Conservation (phyloP, 1,140 invertebrate species). For the Arctopsyche grandis region DNA sequence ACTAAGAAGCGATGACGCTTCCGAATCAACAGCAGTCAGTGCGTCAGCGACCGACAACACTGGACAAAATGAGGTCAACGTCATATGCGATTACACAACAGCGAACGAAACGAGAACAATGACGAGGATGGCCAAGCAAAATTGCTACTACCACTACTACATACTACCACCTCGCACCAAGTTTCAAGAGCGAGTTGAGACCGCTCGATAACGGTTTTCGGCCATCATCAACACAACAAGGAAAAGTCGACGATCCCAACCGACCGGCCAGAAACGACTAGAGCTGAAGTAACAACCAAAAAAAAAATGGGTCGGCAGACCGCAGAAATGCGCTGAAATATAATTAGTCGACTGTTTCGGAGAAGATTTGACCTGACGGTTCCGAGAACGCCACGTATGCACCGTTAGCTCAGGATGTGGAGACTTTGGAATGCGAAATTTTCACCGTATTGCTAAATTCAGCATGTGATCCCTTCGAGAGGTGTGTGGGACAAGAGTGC, state of each 20-base stretch:
- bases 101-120: background rate
- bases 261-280: background rate
- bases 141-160: background rate
- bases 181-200: background rate
- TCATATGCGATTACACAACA: slow-evolving; percentile 9
- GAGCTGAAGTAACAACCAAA: background rate
- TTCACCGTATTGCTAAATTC: background rate
- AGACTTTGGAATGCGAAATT: background rate
- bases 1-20: background rate
- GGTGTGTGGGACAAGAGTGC: too few relatives aligned
- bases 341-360: background rate
- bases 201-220: background rate
- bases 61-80: slow-evolving; percentile 23
- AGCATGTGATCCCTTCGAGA: background rate
- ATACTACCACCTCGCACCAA: background rate
- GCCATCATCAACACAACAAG: background rate
- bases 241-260: background rate
- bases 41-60: slow-evolving; percentile 1
- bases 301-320: slow-evolving; percentile 11
- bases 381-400: background rate
- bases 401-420: background rate
- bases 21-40: background rate
- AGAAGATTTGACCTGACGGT: background rate
- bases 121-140: slow-evolving; percentile 5
- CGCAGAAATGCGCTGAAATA: background rate